phyloP scores from a whole-genome alignment of 2,797 vertebrate genomes.

The Phoebastria nigripes region DNA sequence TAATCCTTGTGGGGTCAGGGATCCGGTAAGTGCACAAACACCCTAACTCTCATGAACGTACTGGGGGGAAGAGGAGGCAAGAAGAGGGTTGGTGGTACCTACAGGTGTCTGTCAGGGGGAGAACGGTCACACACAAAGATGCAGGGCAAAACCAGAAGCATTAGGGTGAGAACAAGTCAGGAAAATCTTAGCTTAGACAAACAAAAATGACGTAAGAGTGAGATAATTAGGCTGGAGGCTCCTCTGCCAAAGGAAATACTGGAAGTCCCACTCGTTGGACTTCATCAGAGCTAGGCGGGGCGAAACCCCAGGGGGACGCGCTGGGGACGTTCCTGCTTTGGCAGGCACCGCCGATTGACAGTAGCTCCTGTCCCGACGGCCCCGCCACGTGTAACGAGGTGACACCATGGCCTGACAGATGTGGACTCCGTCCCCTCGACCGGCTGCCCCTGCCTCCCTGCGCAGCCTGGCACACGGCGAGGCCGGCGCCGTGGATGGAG shows the following conservation, averaged over 20 bases:
- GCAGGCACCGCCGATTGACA: background rate
- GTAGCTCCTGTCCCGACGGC: background rate
- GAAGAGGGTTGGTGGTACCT: background rate
- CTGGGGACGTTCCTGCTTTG: background rate
- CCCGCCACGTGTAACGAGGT: background rate
- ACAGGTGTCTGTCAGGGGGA: background rate
- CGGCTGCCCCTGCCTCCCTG: rapidly evolving
- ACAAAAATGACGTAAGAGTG: background rate
- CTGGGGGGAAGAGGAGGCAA: background rate
- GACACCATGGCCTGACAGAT: background rate
- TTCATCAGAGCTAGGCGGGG: background rate
- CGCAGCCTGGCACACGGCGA: background rate
- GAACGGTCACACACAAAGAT: background rate
- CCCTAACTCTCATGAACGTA: rapidly evolving
- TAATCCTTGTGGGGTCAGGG: background rate
- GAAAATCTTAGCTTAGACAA: slow-evolving; percentile 39
- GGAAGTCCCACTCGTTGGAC: background rate
- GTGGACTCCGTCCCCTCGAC: rapidly evolving
- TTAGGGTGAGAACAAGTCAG: slow-evolving; percentile 7
- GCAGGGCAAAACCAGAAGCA: slow-evolving; percentile 26
- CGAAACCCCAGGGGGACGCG: rapidly evolving
- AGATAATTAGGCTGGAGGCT: slow-evolving; percentile 15
- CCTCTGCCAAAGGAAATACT: slow-evolving; percentile 51
- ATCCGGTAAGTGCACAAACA: rapidly evolving
- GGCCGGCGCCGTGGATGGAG: background rate